Evolutionary conservation across 1,140 invertebrate genomes (phyloP), one percentile per base, ranked within the genome.

Genomic region (Zaprionus vittiger): DNA sequence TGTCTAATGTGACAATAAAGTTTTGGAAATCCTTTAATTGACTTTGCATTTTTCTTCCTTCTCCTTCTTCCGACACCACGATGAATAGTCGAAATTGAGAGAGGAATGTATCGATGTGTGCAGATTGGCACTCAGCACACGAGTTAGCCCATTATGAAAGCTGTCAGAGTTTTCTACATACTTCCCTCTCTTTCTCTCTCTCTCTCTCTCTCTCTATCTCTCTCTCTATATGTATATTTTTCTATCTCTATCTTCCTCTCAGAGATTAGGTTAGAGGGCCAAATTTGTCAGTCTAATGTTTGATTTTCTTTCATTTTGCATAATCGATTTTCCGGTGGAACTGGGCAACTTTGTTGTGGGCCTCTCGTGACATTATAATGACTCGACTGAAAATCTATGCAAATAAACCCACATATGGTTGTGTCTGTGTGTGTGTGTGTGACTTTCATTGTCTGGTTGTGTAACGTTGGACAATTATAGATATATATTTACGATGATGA

Each of bases 21-120:
- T 84, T 83, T 54, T 65, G 71, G 57, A 87, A 89, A 87, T 87
- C 84, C 84, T 89, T 83, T 87, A 87, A 87, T 87, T 87, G 84
- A 80, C 84, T 87, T 87, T 89, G 71, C 74, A 69, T 77, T 78
- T 81, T 80, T 57, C 20, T 56, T 41, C 22, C 12, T 31, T 34
- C 37, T 28, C 11, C 6, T 12, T 12, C 12, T 34, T 34, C n/a
- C 64, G 24, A 24, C 64, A 38, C 31, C 56, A 47, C 6, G 63
- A 75, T 89, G 83, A 80, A 63, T 83, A 55, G 69, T 73, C 37
- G 57, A 66, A 64, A 73, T 70, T 56, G 31, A 63, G 28, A 63
- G 28, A 9, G 59, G 4, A 52, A 54, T 38, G 15, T 61, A 15
- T 52, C 44, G 31, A 52, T 57, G 44, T 49, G 28, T 57, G 34